Evolutionary conservation across 2,888 invertebrate species (phyloP), one percentile per base, ranked within the genome.

Genomic region (Arctia plantaginis): DNA sequence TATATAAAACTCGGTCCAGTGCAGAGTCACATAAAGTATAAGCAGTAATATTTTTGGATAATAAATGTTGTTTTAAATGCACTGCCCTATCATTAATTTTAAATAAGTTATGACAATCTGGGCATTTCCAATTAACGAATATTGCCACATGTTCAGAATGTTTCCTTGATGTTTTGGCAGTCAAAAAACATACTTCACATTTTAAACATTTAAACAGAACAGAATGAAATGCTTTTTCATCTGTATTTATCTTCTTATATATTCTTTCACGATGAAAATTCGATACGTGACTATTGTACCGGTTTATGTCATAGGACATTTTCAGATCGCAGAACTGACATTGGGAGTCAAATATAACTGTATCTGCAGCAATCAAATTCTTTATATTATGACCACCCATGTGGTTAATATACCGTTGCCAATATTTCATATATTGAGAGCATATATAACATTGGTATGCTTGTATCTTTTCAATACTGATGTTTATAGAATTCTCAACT

Each of bases 161-260:
- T 66, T 88, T 84, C 39, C 77, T 82, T 51, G 92, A 92, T 72
- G 84, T 71, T 75, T 86, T 80, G 35, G 88, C 86, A 66, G 90
- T 88, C 70, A 94, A 79, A 85, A 94, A 94, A 78, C 89, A 87
- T 66, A 93, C 82, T 76, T 91, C 88, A 85, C 94, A 94, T 83
- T 90, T 88, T 73, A 79, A 77, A 80, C 94, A 94, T 87, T 91
- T 90, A 79, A 89, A 94, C 59, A 94, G 71, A 71, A 87, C 84
- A 47, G 88, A 89, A 83, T 92, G 88, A 66, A 89, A 83, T 30
- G 88, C 85, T 55, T 69, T 62, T 30, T 75, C 44, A 62, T 3
- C 10, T 12, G 73, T 27, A 23, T 71, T 20, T 44, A 77, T 62
- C 41, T 65, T 41, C 51, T 12, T 30, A 67, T 20, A 47, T 71